Base-by-base conservation (phyloP, 2,113 vertebrate genomes). In the Platysternon megacephalum region DNA sequence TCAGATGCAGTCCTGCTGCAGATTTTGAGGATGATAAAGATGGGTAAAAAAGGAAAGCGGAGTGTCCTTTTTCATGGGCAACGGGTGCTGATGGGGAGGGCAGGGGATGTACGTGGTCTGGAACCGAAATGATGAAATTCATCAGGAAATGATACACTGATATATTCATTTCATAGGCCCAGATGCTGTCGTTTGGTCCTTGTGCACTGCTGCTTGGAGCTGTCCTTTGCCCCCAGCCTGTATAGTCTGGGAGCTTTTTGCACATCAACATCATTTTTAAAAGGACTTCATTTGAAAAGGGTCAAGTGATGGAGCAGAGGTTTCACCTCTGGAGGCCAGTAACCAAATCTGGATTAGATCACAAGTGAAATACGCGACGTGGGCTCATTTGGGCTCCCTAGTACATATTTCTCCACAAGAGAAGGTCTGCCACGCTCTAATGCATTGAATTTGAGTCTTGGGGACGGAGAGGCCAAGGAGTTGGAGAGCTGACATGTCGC, bases 1-100 rank as follows among this genome's bases (percentile, higher is more conserved):
- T 94, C 94, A 95, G 93, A 52, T 87, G 76, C 65, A 91, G 93
- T 93, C 84, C n/a, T 87, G 84, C 29, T n/a, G 39, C 86, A 96
- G 94, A 68, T 79, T 11, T 21, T 79, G 88, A 39, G n/a, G 86
- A 72, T 58, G 56, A 94, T 42, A 91, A 91, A 68, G 8, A 39
- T 1, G n/a, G 93, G 79, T 49, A 65, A 65, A 49, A 49, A 72
- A 87, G 46, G 44, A 68, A 49, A 2, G 65, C 12, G 13, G 58
- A 61, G 86, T 35, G 21, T 58, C 52, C 90, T 76, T 35, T 42
- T 79, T 48, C 0, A 1, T n/a, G 44, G 3, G 14, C 22, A 42
- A 16, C 5, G 8, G 35, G 35, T 39, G 65, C 35, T 72, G 65
- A 72, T 28, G 44, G 79, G 5, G 52, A 65, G 55, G 68, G 8